These are phyloP conservation scores for Odontesthes bonariensis DNA, from an alignment of 2,113 vertebrate genomes.

Conservation along the genomic window DNA sequence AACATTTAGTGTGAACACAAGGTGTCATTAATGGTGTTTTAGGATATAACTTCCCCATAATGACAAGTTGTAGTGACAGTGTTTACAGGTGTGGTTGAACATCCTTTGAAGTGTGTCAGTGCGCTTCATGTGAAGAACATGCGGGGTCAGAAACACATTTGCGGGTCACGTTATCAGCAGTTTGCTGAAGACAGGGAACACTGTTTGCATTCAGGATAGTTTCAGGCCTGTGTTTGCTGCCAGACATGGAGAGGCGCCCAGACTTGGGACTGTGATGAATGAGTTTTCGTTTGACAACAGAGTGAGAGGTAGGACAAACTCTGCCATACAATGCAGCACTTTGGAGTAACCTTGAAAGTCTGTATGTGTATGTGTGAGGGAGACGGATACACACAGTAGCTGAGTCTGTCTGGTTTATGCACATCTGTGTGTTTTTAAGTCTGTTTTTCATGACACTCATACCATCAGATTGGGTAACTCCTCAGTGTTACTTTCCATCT, in stretches of 20 bases:
- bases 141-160: constrained; percentile 27
- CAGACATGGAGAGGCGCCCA: constrained; percentile 43
- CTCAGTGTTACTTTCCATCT: constrained; percentile 34
- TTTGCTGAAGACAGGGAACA: constrained; percentile 62
- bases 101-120: constrained; percentile 24
- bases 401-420: background rate
- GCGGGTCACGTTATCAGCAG: constrained; percentile 23
- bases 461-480: background rate
- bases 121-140: constrained; percentile 18
- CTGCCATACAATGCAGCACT: constrained; percentile 9
- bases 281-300: constrained; percentile 42
- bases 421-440: background rate
- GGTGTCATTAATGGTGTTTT: constrained; percentile 1
- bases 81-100: constrained; percentile 7
- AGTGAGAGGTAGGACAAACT: constrained; percentile 29
- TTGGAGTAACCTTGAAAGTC: background rate
- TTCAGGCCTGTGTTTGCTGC: constrained; percentile 34
- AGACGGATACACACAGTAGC: background rate
- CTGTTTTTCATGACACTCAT: background rate
- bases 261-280: constrained; percentile 36
- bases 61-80: constrained; percentile 1
- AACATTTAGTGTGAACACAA: background rate
- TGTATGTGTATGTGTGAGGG: background rate
- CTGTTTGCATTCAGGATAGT: constrained; percentile 46
- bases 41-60: background rate